Evolutionary conservation across 37 sponge, comb jelly and placozoan genomes (phyloP).

Genomic region (Mnemiopsis leidyi): DNA sequence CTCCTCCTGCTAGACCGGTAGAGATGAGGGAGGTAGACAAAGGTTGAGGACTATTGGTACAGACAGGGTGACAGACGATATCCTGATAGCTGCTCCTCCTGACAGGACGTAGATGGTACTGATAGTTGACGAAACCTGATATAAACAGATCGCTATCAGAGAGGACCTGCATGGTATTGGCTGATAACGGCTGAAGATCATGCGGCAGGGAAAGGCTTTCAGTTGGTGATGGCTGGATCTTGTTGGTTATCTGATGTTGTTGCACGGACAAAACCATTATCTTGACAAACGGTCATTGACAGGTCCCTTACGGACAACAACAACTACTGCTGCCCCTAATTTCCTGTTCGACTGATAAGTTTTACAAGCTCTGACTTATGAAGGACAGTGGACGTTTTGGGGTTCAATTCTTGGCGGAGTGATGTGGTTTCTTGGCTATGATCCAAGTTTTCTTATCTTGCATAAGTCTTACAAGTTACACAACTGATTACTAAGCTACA

Average conservation of each 20-base stretch:
- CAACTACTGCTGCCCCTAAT: no score
- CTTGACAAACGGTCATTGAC: background rate
- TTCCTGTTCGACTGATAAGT: background rate
- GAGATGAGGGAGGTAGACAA: background rate
- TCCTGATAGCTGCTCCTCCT: background rate
- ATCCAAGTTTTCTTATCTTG: no score
- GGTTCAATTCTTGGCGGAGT: no score
- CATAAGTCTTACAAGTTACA: no score
- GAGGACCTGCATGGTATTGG: background rate
- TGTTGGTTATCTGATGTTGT: background rate
- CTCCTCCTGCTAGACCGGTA: background rate
- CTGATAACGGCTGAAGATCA: background rate
- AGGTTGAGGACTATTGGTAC: background rate
- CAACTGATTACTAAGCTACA: no score
- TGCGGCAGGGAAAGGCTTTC: no score
- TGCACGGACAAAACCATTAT: background rate
- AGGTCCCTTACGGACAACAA: background rate
- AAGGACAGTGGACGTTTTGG: no score
- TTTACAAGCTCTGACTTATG: background rate
- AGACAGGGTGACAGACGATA: background rate
- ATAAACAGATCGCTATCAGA: background rate
- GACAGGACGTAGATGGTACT: background rate
- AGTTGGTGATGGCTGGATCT: background rate
- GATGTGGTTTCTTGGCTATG: no score
- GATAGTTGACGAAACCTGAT: background rate